Conservation (phyloP, 2,797 vertebrate species). For the Chelonia mydas region DNA sequence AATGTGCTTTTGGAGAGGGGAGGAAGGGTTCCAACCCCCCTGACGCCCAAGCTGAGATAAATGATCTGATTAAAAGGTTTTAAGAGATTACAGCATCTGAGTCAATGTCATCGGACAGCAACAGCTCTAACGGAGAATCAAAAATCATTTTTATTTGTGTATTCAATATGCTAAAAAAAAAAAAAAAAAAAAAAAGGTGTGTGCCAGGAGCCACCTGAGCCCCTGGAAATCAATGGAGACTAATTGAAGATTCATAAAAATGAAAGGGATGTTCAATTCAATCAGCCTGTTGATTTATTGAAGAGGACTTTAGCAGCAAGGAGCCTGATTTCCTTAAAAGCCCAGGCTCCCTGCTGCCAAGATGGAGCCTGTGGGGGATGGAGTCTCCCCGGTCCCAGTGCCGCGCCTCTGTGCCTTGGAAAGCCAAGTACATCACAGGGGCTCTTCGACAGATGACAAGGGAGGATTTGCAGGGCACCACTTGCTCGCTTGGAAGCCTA, state of each 20-base stretch:
- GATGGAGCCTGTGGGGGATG: not conserved
- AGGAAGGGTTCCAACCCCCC: not conserved
- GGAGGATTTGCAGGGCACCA: not conserved
- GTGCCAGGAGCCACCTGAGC: accelerated
- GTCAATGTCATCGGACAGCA: accelerated
- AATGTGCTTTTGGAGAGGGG: not conserved
- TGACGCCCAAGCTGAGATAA: not conserved
- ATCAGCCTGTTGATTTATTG: accelerated
- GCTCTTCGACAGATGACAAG: not conserved
- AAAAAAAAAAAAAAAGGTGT: no score
- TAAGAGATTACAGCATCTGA: accelerated
- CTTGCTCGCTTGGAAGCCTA: not conserved
- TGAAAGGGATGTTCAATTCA: not conserved
- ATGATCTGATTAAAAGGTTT: accelerated
- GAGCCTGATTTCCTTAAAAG: not conserved
- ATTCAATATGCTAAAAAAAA: accelerated
- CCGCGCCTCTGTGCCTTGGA: not conserved
- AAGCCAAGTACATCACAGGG: not conserved
- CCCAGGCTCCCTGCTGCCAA: not conserved
- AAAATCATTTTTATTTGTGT: accelerated
- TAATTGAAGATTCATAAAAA: accelerated
- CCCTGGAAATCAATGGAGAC: not conserved
- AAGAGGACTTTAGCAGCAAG: not conserved
- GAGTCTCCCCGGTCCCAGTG: not conserved
- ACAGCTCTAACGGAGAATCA: accelerated